Percentiles rank a stretch among this genome's conserved stretches.
phyloP scores from a whole-genome alignment of 37 sponge, comb jelly and placozoan genomes.

The Halisarca cf. caerulea region DNA sequence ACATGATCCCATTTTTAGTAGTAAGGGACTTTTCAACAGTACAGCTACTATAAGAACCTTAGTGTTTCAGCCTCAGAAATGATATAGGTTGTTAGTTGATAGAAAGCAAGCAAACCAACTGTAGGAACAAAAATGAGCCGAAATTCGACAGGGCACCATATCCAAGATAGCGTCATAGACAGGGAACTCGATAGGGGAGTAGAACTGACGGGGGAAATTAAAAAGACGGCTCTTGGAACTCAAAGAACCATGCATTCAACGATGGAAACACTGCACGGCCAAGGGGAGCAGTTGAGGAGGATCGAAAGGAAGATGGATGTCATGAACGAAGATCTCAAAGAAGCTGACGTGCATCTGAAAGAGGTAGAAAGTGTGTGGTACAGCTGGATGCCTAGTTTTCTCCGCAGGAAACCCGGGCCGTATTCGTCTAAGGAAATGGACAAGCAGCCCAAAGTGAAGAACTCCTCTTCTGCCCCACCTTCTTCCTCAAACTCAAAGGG shows the following conservation, averaged over 20 bases:
- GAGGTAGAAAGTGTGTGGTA: slow-evolving; percentile 25
- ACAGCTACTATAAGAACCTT: no score
- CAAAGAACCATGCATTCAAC: background rate
- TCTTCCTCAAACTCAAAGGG: no score
- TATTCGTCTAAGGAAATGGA: background rate
- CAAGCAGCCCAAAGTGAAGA: background rate
- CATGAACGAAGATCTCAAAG: background rate
- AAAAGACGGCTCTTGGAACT: background rate
- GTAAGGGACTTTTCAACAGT: no score
- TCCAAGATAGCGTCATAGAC: no score
- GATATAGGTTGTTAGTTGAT: no score
- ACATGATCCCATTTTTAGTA: no score
- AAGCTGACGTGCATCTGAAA: background rate
- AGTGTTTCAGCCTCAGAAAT: no score
- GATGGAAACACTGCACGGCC: background rate
- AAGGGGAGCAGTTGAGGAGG: slow-evolving; percentile 16
- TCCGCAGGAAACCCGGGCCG: background rate
- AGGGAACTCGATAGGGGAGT: slow-evolving; percentile 6
- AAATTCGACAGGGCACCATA: no score
- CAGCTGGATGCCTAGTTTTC: background rate
- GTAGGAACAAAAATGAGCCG: no score
- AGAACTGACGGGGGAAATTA: background rate
- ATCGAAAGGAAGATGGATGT: slow-evolving; percentile 21
- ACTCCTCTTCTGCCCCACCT: background rate
- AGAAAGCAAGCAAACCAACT: no score